Conservation (phyloP, 2,113 vertebrate genomes). For the Microtus pennsylvanicus region DNA sequence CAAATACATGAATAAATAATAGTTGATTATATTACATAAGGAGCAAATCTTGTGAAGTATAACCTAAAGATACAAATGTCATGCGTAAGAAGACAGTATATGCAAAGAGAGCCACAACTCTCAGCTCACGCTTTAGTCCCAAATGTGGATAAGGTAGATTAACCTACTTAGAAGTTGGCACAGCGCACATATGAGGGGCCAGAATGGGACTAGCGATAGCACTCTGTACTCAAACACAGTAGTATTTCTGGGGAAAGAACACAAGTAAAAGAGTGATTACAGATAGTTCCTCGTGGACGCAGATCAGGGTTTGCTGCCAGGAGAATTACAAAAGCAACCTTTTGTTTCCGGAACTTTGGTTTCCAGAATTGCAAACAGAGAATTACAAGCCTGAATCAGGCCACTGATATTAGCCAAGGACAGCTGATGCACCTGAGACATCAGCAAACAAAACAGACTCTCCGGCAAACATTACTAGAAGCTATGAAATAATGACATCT, state of each 20-base stretch:
- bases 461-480: background rate
- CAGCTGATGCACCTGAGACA: background rate
- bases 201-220: background rate
- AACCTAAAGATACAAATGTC: background rate
- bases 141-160: slow-evolving; percentile 17
- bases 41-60: background rate
- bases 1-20: background rate
- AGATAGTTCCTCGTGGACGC: background rate
- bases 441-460: slow-evolving; percentile 16
- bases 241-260: slow-evolving; percentile 43
- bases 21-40: background rate
- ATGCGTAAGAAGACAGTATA: background rate
- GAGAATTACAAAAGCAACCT: slow-evolving; percentile 21
- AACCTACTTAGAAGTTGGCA: slow-evolving; percentile 10
- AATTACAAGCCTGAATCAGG: background rate
- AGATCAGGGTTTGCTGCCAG: slow-evolving; percentile 34
- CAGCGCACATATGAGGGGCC: background rate
- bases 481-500: background rate
- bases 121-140: background rate
- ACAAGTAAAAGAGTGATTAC: slow-evolving; percentile 11
- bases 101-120: background rate
- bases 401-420: background rate
- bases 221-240: background rate
- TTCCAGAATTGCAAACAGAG: slow-evolving; percentile 18
- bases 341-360: background rate